A percentile compares a stretch with the other conserved stretches of the same genome.
These are phyloP conservation scores for Erebia epiphron DNA, from an alignment of 2,888 invertebrate genomes.

Conservation along the genomic window DNA sequence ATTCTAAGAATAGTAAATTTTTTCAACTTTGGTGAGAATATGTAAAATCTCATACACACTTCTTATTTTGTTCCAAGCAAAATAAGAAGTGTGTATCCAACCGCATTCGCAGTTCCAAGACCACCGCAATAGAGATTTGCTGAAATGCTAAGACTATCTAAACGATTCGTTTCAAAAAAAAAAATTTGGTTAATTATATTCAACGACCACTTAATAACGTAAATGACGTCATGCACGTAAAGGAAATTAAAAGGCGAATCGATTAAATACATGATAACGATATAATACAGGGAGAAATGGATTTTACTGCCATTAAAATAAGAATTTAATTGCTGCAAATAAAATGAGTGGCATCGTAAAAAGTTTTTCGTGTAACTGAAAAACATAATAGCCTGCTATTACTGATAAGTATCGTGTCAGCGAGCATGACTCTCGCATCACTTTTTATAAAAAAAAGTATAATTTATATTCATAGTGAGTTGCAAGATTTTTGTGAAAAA, in stretches of 20 bases:
- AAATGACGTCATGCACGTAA: conserved; percentile 1
- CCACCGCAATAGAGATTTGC: no score
- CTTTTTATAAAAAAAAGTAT: not conserved
- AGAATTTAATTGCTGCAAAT: not conserved
- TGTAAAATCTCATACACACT: no score
- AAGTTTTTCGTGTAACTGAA: conserved; percentile 36
- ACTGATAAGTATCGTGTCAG: conserved; percentile 39
- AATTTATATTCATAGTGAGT: conserved; percentile 14
- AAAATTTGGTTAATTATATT: not conserved
- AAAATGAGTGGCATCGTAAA: conserved; percentile 21
- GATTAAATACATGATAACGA: conserved; percentile 1
- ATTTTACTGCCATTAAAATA: not conserved
- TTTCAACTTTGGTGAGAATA: no score
- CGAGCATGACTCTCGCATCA: conserved; percentile 10
- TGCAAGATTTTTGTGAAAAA: not conserved
- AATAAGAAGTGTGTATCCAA: no score
- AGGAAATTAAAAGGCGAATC: conserved; percentile 2
- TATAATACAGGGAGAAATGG: not conserved
- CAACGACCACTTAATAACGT: not conserved
- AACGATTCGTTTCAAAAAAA: not conserved
- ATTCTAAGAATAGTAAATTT: no score
- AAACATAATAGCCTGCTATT: conserved; percentile 37
- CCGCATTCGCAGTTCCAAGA: no score
- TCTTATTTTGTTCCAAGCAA: no score
- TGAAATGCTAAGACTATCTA: no score